Conservation (phyloP, 2,797 vertebrate species). For the Diglossa cyanea region DNA sequence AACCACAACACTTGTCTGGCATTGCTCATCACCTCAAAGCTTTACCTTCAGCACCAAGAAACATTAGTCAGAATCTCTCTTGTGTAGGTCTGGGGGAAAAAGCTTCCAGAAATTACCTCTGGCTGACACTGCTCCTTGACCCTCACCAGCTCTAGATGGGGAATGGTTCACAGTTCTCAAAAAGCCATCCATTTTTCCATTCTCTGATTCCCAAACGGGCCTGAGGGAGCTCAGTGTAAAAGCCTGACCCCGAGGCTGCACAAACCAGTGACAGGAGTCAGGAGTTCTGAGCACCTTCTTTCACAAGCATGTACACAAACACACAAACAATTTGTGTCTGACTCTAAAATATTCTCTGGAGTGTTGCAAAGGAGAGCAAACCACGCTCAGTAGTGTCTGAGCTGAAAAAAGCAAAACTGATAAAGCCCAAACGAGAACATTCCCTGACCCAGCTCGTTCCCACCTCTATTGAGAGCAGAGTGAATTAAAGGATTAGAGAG, state of each 20-base stretch:
- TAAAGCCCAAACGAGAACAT: not conserved
- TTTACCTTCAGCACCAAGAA: not conserved
- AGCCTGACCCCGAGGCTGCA: not conserved
- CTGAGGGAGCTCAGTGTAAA: not conserved
- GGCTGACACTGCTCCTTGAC: not conserved
- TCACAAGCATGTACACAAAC: not conserved
- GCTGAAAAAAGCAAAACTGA: not conserved
- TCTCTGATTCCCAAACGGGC: not conserved
- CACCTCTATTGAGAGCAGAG: not conserved
- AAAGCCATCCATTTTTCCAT: not conserved
- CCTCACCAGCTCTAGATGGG: not conserved
- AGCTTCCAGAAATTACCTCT: not conserved
- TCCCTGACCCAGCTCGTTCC: constrained; percentile 12
- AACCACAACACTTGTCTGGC: not conserved
- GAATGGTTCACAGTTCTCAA: not conserved
- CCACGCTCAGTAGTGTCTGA: not conserved
- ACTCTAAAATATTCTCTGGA: not conserved
- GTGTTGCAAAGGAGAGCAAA: not conserved
- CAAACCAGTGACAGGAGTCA: accelerated
- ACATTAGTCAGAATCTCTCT: not conserved
- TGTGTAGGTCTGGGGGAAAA: not conserved
- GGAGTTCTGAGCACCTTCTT: not conserved
- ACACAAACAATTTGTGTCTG: not conserved
- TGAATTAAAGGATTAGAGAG: constrained; percentile 63
- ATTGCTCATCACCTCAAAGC: not conserved